Conservation (phyloP, 1,140 invertebrate species). For the Penaeus chinensis region DNA sequence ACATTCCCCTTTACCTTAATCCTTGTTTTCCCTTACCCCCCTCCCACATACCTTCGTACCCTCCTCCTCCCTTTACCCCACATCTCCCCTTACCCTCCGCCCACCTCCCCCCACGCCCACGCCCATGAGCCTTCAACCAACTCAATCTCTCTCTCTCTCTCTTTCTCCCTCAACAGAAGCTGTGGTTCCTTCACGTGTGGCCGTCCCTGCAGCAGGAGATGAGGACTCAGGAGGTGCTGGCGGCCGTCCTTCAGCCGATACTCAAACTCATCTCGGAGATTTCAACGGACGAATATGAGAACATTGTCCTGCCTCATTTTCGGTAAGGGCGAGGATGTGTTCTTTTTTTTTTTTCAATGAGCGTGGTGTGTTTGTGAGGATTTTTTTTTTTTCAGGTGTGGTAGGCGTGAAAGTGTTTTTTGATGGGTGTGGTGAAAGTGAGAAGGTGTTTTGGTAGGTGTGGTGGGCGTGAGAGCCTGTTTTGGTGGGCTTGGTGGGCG, state of each 20-base stretch:
- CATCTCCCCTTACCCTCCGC: neutral
- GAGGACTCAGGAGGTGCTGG: slow-evolving; percentile 85
- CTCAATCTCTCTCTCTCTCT: slow-evolving; percentile 31
- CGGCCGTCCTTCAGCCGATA: slow-evolving; percentile 88
- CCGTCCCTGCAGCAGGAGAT: slow-evolving; percentile 88
- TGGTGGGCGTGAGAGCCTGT: too few species aligned
- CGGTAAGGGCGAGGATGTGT: slow-evolving; percentile 70
- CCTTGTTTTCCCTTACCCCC: too few species aligned
- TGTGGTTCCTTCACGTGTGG: slow-evolving; percentile 95
- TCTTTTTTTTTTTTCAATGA: too few species aligned
- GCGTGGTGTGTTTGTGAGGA: too few species aligned
- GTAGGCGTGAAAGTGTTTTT: too few species aligned
- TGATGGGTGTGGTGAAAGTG: too few species aligned
- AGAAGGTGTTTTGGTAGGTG: too few species aligned
- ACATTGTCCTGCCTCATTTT: slow-evolving; percentile 84
- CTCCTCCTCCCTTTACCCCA: neutral
- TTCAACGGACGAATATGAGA: slow-evolving; percentile 84
- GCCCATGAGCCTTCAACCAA: neutral
- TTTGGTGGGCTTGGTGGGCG: too few species aligned
- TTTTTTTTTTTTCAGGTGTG: too few species aligned
- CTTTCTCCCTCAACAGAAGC: slow-evolving; percentile 79
- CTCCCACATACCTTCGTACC: too few species aligned
- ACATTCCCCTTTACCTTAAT: too few species aligned
- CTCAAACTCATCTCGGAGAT: slow-evolving; percentile 88
- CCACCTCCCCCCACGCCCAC: neutral